These are phyloP conservation scores for Cyaniris semiargus DNA, from an alignment of 2,888 invertebrate genomes.

Conservation along the genomic window DNA sequence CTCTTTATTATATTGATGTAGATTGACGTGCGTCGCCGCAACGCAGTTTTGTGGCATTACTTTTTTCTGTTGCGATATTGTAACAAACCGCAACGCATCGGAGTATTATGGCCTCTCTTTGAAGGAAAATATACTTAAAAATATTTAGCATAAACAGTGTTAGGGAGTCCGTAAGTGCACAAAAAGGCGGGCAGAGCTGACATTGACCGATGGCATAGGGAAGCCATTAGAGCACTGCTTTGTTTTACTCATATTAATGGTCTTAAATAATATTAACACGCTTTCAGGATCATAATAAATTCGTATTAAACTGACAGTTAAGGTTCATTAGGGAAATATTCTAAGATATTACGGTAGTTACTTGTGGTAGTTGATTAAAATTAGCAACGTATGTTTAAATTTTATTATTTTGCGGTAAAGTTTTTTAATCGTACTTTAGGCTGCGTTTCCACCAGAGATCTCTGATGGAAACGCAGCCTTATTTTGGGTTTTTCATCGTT, in stretches of 20 bases:
- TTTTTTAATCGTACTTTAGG: neutral
- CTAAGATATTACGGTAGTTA: neutral
- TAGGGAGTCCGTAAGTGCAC: slow-evolving; percentile 58
- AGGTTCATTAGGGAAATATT: slow-evolving; percentile 22
- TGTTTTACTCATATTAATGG: slow-evolving; percentile 58
- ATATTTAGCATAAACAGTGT: slow-evolving; percentile 28
- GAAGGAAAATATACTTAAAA: neutral
- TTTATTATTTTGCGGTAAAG: neutral
- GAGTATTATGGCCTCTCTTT: slow-evolving; percentile 1
- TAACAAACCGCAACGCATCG: neutral
- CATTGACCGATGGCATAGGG: slow-evolving; percentile 68
- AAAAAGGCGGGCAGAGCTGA: slow-evolving; percentile 66
- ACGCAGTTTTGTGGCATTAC: no score
- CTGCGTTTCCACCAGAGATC: no score
- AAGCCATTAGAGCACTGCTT: slow-evolving; percentile 63
- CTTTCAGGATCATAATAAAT: slow-evolving; percentile 31
- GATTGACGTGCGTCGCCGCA: no score
- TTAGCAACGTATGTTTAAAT: neutral
- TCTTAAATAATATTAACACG: slow-evolving; percentile 32
- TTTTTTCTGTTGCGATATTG: no score
- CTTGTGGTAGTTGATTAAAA: neutral
- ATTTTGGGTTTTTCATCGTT: neutral
- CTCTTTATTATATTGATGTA: no score
- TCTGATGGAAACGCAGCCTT: no score
- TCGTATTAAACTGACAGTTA: slow-evolving; percentile 22